Percentiles rank a stretch among this genome's conserved stretches.
Evolutionary conservation across 2,797 vertebrate genomes (phyloP).

Genomic region (Nannoperca australis): DNA sequence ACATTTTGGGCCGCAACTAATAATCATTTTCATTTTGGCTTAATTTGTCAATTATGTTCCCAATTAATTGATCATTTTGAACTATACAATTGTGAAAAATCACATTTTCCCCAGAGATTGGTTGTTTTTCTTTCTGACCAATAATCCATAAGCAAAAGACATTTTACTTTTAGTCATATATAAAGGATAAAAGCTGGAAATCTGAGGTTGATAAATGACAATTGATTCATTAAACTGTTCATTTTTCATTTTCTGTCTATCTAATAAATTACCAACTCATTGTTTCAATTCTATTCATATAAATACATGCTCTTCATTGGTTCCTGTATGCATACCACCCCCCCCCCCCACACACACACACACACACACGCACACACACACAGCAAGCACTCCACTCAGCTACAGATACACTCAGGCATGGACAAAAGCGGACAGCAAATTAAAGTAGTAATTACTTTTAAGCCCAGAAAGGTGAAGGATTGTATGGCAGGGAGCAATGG

Average conservation of each 20-base stretch:
- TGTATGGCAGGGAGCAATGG: conserved; percentile 82
- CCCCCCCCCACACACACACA: conserved; percentile 9
- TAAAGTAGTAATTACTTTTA: conserved; percentile 89
- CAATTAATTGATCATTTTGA: neutral
- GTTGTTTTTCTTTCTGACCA: neutral
- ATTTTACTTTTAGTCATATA: neutral
- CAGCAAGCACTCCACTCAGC: conserved; percentile 67
- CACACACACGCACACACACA: conserved; percentile 37
- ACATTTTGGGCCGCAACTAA: neutral
- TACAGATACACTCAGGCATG: conserved; percentile 78
- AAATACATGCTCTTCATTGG: conserved; percentile 26
- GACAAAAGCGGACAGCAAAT: conserved; percentile 86
- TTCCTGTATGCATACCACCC: conserved; percentile 38
- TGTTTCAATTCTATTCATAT: conserved; percentile 44
- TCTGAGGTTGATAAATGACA: conserved; percentile 13
- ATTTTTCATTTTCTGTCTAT: conserved; percentile 17
- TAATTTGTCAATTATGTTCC: neutral
- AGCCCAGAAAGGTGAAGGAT: conserved; percentile 84
- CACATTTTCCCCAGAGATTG: neutral
- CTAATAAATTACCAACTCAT: conserved; percentile 42
- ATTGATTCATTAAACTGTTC: conserved; percentile 12
- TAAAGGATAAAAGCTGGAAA: conserved; percentile 2
- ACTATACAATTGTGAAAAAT: neutral
- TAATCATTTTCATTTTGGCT: neutral
- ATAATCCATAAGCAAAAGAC: neutral